These are phyloP conservation scores for Scaptodrosophila lebanonensis DNA, from an alignment of 1,140 invertebrate species.

Conservation along the genomic window DNA sequence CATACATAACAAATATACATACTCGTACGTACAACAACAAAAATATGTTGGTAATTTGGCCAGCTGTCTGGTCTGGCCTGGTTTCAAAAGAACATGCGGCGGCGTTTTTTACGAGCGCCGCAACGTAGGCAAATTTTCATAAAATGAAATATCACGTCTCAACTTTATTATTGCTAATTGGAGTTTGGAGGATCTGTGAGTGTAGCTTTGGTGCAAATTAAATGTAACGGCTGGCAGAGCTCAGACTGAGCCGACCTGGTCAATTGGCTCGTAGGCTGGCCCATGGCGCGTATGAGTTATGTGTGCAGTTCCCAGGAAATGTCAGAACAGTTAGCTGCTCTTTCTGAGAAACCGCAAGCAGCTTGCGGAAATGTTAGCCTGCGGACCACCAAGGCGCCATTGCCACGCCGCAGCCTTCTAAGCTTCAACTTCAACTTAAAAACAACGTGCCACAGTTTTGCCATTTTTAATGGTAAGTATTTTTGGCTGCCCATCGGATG, in stretches of 20 bases:
- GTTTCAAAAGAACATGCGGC: too few species aligned
- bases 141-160: slow-evolving; percentile 75
- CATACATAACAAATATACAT: too few species aligned
- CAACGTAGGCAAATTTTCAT: slow-evolving; percentile 64
- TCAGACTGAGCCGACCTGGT: too few species aligned
- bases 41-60: too few species aligned
- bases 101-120: slow-evolving; percentile 21
- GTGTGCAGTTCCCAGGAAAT: slow-evolving; percentile 56
- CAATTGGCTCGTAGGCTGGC: slow-evolving; percentile 4
- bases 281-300: slow-evolving; percentile 70
- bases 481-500: slow-evolving; percentile 48
- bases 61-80: background rate
- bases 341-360: too few species aligned
- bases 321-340: too few species aligned
- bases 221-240: too few species aligned
- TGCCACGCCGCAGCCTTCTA: slow-evolving; percentile 10
- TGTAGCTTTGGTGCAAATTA: too few species aligned
- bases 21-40: too few species aligned
- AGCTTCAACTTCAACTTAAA: slow-evolving; percentile 37
- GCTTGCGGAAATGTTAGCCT: too few species aligned
- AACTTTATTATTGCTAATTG: slow-evolving; percentile 75
- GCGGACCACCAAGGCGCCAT: slow-evolving; percentile 37
- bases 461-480: slow-evolving; percentile 72
- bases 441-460: slow-evolving; percentile 63
- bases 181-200: slow-evolving; percentile 9